Evolutionary conservation across 2,113 vertebrate genomes (phyloP).

Genomic region (Laterallus jamaicensis): DNA sequence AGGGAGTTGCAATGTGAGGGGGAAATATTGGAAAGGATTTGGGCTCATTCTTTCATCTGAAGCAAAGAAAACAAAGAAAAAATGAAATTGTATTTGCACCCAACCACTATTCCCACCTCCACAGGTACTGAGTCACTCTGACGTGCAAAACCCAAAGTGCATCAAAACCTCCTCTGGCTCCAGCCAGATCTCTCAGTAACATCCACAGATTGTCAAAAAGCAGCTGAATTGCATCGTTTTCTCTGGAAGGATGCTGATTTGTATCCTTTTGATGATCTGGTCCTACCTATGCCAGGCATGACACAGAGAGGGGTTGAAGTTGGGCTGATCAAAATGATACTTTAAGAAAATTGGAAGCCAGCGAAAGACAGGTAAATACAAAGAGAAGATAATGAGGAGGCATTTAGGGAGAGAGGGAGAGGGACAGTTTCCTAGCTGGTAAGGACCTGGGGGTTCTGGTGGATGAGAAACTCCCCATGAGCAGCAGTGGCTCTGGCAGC

Average conservation of each 20-base stretch:
- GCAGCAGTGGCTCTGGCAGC: too few species aligned
- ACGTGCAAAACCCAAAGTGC: background rate
- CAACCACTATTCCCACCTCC: background rate
- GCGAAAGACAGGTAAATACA: background rate
- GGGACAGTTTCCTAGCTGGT: background rate
- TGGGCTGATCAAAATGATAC: background rate
- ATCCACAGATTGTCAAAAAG: background rate
- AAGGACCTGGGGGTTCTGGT: too few species aligned
- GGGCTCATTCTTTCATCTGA: background rate
- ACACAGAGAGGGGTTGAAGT: background rate
- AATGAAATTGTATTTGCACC: background rate
- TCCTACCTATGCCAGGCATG: background rate
- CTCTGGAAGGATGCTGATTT: background rate
- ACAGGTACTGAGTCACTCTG: slow-evolving; percentile 14
- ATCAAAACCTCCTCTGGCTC: background rate
- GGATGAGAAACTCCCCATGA: too few species aligned
- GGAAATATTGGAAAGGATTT: background rate
- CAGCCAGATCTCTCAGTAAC: background rate
- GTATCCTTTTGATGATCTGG: background rate
- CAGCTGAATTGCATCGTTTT: background rate
- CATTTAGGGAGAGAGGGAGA: background rate
- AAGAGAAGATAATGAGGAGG: background rate
- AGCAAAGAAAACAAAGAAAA: background rate
- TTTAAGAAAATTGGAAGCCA: background rate
- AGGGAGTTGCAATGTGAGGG: background rate